Evolutionary conservation across 1,140 invertebrate species (phyloP), one percentile per base, ranked within the genome.

Genomic region (Pararge aegeria): DNA sequence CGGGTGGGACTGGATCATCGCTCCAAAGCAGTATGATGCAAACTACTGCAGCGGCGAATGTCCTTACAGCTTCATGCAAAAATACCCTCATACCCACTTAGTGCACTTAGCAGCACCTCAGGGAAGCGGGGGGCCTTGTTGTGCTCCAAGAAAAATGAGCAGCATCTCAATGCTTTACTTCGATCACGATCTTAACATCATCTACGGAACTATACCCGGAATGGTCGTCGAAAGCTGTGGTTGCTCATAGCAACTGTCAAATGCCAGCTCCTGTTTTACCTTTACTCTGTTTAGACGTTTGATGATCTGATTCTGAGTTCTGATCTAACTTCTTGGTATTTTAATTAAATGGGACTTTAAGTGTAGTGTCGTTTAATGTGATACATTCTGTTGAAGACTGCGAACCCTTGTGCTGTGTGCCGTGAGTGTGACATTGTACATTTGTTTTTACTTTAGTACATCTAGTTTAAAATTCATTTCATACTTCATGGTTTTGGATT

Each of bases 1-100:
- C 76, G 97, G 97, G 9, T 99, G 98, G 98, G 97, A 99, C 75
- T 99, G 98, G 95, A 98, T 99, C 72, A 97, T 99, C 29, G 98
- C 98, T 0, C 98, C 98, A 0, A 96, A 96, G 72, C 94, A 95
- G 66, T 99, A 99, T 90, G 95, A 98, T 75, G 98, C 98, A 13
- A 97, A 98, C 90, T 99, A 98, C 90, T 99, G 98, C 91, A 95
- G 95, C 58, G 98, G 98, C 2, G 96, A 98, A 72, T 99, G 98
- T 91, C 95, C 96, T 0, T 97, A 95, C 88, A 93, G 95, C 2
- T 97, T 98, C 82, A 90, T 98, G 16, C 96, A 97, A 69, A 94
- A 96, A 73, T 95, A 98, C 83, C 95, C 97, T 1, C 98, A 99
- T 86, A 98, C 98, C 16, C 97, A 99, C 87, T 92, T 99, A 73